phyloP scores from a whole-genome alignment of 2,888 invertebrate genomes.

The Lissonota sp. region DNA sequence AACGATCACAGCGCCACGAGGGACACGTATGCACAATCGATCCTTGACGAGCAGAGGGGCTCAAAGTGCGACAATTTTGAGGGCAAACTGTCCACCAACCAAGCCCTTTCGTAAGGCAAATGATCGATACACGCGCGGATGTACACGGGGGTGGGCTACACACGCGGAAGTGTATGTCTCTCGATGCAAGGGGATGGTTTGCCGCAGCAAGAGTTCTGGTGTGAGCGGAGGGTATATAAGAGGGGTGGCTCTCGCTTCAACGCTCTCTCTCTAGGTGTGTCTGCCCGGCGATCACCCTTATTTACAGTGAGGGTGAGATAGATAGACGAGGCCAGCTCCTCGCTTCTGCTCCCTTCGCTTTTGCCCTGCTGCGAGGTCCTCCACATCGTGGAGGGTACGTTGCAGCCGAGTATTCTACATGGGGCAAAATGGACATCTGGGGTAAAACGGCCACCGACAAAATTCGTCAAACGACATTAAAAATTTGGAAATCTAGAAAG shows the following conservation, averaged over 20 bases:
- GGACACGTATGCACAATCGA: neutral
- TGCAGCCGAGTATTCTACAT: conserved; percentile 10
- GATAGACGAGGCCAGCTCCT: conserved; percentile 15
- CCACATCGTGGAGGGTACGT: conserved; percentile 32
- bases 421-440: too few relatives aligned
- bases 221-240: conserved; percentile 40
- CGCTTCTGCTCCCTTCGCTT: conserved; percentile 54
- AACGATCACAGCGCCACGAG: conserved; percentile 31
- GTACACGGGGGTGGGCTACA: conserved; percentile 1
- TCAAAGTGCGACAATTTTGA: neutral
- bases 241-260: conserved; percentile 50
- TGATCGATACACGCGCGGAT: neutral
- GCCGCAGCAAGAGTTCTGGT: conserved; percentile 45
- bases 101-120: neutral
- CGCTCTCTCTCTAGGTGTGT: conserved; percentile 49
- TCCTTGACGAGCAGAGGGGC: too few relatives aligned
- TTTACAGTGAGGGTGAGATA: conserved; percentile 33
- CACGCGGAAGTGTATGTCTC: neutral
- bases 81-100: too few relatives aligned
- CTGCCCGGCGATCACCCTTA: conserved; percentile 51
- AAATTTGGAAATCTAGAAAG: too few relatives aligned
- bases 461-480: too few relatives aligned
- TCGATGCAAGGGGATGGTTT: conserved; percentile 43
- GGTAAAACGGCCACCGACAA: too few relatives aligned
- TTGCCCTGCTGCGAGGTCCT: conserved; percentile 51